Evolutionary conservation across 2,113 vertebrate species (phyloP), one percentile per base, ranked within the genome.

Genomic region (Rhombomys opimus): DNA sequence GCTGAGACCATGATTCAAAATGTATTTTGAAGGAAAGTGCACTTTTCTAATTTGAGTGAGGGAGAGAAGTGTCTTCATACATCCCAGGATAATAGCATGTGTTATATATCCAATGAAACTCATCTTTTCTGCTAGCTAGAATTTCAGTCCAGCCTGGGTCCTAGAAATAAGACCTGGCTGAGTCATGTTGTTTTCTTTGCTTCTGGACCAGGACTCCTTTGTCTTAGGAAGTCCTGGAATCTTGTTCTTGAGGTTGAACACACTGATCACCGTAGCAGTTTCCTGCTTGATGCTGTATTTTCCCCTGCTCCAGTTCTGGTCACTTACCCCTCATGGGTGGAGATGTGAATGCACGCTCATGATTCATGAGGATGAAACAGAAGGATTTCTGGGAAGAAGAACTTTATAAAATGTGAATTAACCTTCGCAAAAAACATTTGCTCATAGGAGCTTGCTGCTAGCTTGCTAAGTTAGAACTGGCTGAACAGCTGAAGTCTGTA

Each of bases 381-480:
- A 76, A 91, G 38, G 18, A 30, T 32, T 72, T 9, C 1, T 15
- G 27, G 25, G 54, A 73, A 22, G 38, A 38, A 65, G 38, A 38
- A 65, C 52, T 88, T 85, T n/a, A 46, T 54, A 80, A 2, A 52
- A 72, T 73, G 7, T 75, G 25, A 88, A 17, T 73, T 77, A 73
- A 17, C 25, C 82, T 85, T 91, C 65, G 38, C 35, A 81, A 68
- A 52, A 84, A 50, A 5, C 22, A 27, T 46, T 87, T 65, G 18
- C 63, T 70, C 20, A 35, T 11, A 32, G 54, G 25, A 82, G 5
- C 57, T 70, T 94, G 77, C 13, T 5, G 41, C 80, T 95, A 91
- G n/a, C 30, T 91, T 80, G 41, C 57, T 96, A 86, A 88, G 73
- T 89, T 30, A 82, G 73, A 96, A 78, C 70, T 92, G 23, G 92